Conservation (phyloP, 2,888 invertebrate species). For the Brenthis hecate region DNA sequence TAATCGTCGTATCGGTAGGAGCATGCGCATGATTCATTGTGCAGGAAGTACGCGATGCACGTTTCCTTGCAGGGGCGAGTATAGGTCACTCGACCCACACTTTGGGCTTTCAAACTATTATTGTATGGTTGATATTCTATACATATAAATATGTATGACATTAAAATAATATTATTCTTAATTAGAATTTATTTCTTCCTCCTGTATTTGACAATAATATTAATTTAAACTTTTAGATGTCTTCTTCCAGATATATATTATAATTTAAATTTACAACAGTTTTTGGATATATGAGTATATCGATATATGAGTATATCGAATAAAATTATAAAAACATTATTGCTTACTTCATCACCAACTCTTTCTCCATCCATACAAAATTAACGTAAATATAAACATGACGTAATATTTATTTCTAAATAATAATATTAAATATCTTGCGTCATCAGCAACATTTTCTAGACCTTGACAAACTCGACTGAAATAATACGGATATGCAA, state of each 20-base stretch:
- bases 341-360: too few species aligned
- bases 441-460: conserved; percentile 9
- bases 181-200: neutral
- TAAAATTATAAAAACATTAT: too few species aligned
- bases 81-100: conserved; percentile 45
- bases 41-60: conserved; percentile 46
- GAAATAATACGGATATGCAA: conserved; percentile 20
- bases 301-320: too few species aligned
- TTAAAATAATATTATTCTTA: neutral
- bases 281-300: too few species aligned
- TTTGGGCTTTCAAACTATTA: conserved; percentile 28
- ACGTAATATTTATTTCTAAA: neutral
- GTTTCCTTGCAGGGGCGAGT: conserved; percentile 51
- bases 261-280: too few species aligned
- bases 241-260: too few species aligned
- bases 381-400: neutral
- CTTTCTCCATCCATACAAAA: neutral
- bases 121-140: neutral
- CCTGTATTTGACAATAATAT: neutral
- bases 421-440: neutral
- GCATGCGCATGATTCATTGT: conserved; percentile 24
- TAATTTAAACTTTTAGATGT: neutral
- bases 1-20: conserved; percentile 9
- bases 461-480: conserved; percentile 28
- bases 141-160: neutral